phyloP scores from a whole-genome alignment of 2,113 vertebrate species.

The Corvus cornix region DNA sequence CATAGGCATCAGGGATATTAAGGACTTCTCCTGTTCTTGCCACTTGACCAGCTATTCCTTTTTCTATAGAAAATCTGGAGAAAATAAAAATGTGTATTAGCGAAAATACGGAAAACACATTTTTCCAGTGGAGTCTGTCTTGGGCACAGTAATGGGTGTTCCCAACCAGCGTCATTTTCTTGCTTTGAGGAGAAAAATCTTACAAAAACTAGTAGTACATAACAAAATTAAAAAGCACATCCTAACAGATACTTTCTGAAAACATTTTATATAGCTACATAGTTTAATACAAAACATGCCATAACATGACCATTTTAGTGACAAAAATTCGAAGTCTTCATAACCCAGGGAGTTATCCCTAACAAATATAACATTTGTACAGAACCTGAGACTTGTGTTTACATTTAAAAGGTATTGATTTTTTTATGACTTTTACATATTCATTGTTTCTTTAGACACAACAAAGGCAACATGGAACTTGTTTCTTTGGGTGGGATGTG shows the following conservation, averaged over 20 bases:
- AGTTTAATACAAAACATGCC: not conserved
- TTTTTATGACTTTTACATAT: not conserved
- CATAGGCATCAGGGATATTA: conserved; percentile 98
- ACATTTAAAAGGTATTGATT: not conserved
- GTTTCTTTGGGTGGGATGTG: not conserved
- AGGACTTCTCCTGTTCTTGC: conserved; percentile 96
- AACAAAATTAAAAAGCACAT: not conserved
- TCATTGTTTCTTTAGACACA: not conserved
- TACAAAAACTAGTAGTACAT: not conserved
- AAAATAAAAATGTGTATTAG: not conserved
- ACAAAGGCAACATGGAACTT: not conserved
- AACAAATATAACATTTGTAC: not conserved
- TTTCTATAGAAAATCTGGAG: conserved; percentile 97
- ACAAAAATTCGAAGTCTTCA: not conserved
- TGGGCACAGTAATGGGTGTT: not conserved
- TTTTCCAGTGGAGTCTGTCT: not conserved
- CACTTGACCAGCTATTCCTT: conserved; percentile 97
- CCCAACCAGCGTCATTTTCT: not conserved
- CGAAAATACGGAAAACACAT: not conserved
- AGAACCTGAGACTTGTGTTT: not conserved
- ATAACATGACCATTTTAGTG: not conserved
- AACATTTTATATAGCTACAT: not conserved
- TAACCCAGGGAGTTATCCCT: not conserved
- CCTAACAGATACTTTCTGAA: not conserved
- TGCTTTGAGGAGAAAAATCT: conserved; percentile 31